phyloP scores from a whole-genome alignment of 2,797 vertebrate species.

The Bufotes viridis region DNA sequence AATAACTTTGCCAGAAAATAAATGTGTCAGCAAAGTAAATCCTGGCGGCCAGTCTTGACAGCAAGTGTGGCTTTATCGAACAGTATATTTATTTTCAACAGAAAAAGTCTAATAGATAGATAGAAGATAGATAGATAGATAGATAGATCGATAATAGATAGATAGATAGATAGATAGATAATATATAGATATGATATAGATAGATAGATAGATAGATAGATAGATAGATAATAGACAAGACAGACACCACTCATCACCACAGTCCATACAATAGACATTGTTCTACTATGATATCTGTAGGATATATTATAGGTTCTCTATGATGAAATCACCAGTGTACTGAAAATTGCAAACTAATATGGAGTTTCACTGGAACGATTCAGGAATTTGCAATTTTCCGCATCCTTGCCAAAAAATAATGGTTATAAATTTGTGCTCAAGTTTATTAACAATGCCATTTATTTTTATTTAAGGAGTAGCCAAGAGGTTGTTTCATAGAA shows the following conservation, averaged over 20 bases:
- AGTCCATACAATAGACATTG: too few species aligned
- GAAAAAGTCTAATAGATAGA: too few species aligned
- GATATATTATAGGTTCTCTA: not conserved
- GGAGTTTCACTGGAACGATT: not conserved
- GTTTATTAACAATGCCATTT: constrained; percentile 4
- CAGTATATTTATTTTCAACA: not conserved
- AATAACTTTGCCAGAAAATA: not conserved
- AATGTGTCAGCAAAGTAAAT: not conserved
- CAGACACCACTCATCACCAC: too few species aligned
- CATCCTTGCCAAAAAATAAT: not conserved
- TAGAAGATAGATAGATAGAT: too few species aligned
- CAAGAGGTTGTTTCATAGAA: not conserved
- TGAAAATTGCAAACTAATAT: not conserved
- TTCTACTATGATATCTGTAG: too few species aligned
- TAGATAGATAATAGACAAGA: too few species aligned
- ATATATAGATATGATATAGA: too few species aligned
- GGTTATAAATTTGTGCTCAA: not conserved
- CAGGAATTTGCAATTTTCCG: not conserved
- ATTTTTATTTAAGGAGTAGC: not conserved
- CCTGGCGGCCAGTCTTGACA: not conserved
- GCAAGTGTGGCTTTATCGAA: not conserved
- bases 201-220: too few species aligned
- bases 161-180: too few species aligned
- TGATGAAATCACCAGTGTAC: not conserved
- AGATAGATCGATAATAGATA: too few species aligned